Percentiles rank a stretch among this genome's conserved stretches.
Evolutionary conservation across 2,888 invertebrate genomes (phyloP).

Genomic region (Aethes cnicana): DNA sequence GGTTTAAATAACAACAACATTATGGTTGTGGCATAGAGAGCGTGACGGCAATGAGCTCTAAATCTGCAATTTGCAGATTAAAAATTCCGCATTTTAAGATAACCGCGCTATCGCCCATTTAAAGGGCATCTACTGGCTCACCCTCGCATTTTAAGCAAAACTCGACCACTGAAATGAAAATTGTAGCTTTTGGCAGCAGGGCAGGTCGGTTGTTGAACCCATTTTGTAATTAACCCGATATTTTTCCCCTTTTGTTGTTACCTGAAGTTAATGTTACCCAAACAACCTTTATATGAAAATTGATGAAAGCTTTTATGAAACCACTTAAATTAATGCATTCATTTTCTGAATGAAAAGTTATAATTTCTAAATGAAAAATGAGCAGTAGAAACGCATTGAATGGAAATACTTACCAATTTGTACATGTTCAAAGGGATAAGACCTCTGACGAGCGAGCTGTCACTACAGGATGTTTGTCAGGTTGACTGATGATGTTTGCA

Average conservation of each 20-base stretch:
- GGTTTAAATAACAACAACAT: too few relatives aligned
- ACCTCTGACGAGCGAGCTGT: conserved; percentile 43
- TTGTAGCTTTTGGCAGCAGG: conserved; percentile 19
- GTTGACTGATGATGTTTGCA: conserved; percentile 59
- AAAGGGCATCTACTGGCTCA: conserved; percentile 25
- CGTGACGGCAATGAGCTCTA: conserved; percentile 17
- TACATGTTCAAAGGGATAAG: conserved; percentile 52
- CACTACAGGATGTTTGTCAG: conserved; percentile 46
- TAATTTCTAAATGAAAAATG: too few relatives aligned
- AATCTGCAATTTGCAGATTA: conserved; percentile 4
- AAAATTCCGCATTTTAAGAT: conserved; percentile 13
- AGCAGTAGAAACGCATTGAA: too few relatives aligned
- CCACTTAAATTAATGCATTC: conserved; percentile 3
- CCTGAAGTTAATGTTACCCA: conserved; percentile 15
- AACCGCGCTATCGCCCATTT: conserved; percentile 15
- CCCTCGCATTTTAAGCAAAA: conserved; percentile 17
- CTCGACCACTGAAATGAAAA: conserved; percentile 28
- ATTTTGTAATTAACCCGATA: conserved; percentile 31
- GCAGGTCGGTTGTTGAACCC: conserved; percentile 40
- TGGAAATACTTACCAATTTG: conserved; percentile 77
- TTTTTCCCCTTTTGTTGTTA: conserved; percentile 7
- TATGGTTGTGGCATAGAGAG: too few relatives aligned
- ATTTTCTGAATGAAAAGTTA: too few relatives aligned
- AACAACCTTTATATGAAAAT: conserved; percentile 15
- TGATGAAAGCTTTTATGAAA: conserved; percentile 17